Evolutionary conservation across 2,888 invertebrate genomes (phyloP).

Genomic region (Phyllotreta striolata): DNA sequence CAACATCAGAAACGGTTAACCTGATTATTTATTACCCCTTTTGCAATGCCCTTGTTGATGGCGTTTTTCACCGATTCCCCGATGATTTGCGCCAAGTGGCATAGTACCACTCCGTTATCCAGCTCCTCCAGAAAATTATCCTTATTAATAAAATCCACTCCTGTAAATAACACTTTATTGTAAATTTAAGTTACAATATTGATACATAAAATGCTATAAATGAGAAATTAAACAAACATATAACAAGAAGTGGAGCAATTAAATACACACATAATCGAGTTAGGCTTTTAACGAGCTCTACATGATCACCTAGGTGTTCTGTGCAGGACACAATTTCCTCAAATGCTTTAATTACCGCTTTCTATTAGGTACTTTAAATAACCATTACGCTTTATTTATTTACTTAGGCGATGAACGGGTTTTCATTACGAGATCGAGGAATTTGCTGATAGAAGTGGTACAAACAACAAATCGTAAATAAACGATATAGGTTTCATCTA

Average conservation of each 20-base stretch:
- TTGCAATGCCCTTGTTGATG: conserved; percentile 67
- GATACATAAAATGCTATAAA: background rate
- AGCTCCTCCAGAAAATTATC: conserved; percentile 83
- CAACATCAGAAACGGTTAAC: background rate
- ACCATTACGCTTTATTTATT: conserved; percentile 23
- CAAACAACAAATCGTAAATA: too few species aligned
- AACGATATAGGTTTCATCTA: too few species aligned
- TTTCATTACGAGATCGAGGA: too few species aligned
- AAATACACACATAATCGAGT: too few species aligned
- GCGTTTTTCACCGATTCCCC: conserved; percentile 77
- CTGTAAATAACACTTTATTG: conserved; percentile 61
- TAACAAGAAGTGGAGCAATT: too few species aligned
- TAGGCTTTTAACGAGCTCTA: too few species aligned
- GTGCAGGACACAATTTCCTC: too few species aligned
- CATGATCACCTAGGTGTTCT: too few species aligned
- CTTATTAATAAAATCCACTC: conserved; percentile 75
- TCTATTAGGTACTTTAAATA: conserved; percentile 24
- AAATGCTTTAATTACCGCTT: conserved; percentile 17
- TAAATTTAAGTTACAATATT: background rate
- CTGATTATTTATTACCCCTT: conserved; percentile 52
- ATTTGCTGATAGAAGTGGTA: too few species aligned
- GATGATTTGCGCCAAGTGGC: conserved; percentile 81
- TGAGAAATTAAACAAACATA: conserved; percentile 7
- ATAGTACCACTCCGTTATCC: conserved; percentile 85
- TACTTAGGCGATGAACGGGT: background rate